A percentile compares a stretch with the other conserved stretches of the same genome.
Conservation (phyloP, 2,888 invertebrate genomes). For the Rhorus exstirpatorius region DNA sequence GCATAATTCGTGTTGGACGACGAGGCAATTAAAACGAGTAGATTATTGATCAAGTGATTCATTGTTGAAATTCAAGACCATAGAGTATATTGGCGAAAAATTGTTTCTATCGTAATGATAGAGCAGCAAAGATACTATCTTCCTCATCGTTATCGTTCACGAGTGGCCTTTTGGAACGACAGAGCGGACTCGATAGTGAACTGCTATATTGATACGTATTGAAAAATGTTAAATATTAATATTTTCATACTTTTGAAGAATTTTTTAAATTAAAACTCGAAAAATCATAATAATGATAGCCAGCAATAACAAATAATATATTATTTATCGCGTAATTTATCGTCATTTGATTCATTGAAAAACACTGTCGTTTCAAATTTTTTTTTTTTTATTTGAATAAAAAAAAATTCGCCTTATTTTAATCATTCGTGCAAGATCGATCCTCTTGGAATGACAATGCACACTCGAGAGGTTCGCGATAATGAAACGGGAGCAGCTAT, state of each 20-base stretch:
- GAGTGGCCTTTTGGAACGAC: background rate
- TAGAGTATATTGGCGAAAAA: background rate
- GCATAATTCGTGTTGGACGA: too few relatives aligned
- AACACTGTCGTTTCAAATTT: background rate
- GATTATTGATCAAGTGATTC: too few relatives aligned
- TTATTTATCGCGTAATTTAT: background rate
- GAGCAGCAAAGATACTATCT: background rate
- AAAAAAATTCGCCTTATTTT: conserved; percentile 9
- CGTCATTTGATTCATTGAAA: background rate
- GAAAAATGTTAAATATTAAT: too few relatives aligned
- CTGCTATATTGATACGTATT: too few relatives aligned
- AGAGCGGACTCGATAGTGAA: background rate
- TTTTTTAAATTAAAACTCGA: too few relatives aligned
- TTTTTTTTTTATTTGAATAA: background rate
- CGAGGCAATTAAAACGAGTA: too few relatives aligned
- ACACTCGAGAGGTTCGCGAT: conserved; percentile 49
- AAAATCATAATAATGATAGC: too few relatives aligned
- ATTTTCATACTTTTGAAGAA: too few relatives aligned
- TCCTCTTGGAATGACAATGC: conserved; percentile 41
- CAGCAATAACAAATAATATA: too few relatives aligned
- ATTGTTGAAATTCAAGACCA: too few relatives aligned
- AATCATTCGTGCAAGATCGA: conserved; percentile 45
- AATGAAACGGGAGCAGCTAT: conserved; percentile 65
- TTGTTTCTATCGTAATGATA: background rate
- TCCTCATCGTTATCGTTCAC: background rate